These are phyloP conservation scores for Diacarnus erythraeanus DNA, from an alignment of 37 sponge, comb jelly and placozoan genomes.

Conservation along the genomic window DNA sequence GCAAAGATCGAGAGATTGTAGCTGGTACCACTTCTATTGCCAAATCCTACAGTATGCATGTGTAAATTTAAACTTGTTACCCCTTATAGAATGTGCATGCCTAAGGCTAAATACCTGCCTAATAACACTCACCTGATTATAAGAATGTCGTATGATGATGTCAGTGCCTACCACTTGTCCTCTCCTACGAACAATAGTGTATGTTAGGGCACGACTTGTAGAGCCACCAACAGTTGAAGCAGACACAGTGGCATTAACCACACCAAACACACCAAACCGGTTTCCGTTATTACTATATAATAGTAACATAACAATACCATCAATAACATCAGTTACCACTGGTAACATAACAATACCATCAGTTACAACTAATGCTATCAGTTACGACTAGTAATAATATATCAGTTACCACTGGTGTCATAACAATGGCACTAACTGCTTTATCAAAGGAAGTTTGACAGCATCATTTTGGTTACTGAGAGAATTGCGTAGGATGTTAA, in stretches of 20 bases:
- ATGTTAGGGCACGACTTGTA: slow-evolving; percentile 21
- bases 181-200: slow-evolving; percentile 33
- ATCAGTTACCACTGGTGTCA: too few species aligned
- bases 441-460: too few species aligned
- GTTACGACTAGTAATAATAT: too few species aligned
- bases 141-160: slow-evolving; percentile 22
- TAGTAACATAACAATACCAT: not conserved
- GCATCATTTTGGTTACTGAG: too few species aligned
- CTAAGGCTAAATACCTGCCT: too few species aligned
- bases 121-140: slow-evolving; percentile 42
- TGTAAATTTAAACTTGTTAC: too few species aligned
- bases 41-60: slow-evolving; percentile 10
- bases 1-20: not conserved
- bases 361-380: too few species aligned
- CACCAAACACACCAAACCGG: slow-evolving; percentile 14
- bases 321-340: too few species aligned
- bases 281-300: not conserved
- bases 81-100: not conserved
- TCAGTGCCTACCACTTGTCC: slow-evolving; percentile 29
- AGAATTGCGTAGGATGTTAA: too few species aligned
- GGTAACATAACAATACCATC: too few species aligned
- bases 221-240: not conserved
- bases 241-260: not conserved
- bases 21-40: slow-evolving; percentile 12
- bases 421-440: too few species aligned